These are phyloP conservation scores for Sakesphorus luctuosus DNA, from an alignment of 2,113 vertebrate genomes.

Conservation along the genomic window DNA sequence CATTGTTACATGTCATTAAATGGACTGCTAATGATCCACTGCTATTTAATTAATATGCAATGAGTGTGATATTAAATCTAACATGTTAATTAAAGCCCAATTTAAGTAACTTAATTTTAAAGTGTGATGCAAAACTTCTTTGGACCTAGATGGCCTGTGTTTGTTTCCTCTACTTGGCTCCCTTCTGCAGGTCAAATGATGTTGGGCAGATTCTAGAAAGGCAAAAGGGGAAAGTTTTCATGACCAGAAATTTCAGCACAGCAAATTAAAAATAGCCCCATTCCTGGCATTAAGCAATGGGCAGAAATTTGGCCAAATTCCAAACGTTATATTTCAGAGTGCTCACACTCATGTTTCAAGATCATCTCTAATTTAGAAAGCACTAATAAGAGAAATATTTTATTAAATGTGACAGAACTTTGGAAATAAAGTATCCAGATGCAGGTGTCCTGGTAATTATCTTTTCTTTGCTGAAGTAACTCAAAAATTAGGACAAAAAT, in stretches of 20 bases:
- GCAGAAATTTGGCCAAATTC: neutral
- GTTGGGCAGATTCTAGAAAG: neutral
- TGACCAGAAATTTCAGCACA: neutral
- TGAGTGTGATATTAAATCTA: conserved; percentile 74
- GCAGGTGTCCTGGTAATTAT: neutral
- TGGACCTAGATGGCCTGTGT: neutral
- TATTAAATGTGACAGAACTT: neutral
- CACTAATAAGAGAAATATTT: neutral
- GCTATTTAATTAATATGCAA: conserved; percentile 77
- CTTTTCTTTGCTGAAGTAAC: neutral
- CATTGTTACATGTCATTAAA: conserved; percentile 76
- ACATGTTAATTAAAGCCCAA: conserved; percentile 75
- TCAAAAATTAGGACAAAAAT: neutral
- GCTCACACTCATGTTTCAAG: neutral
- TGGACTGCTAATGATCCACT: conserved; percentile 74
- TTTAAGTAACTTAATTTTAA: conserved; percentile 74
- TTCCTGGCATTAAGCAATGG: neutral
- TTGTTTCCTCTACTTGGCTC: conserved; percentile 16
- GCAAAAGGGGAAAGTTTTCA: neutral
- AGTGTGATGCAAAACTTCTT: conserved; percentile 70
- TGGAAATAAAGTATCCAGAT: neutral
- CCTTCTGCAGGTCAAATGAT: neutral
- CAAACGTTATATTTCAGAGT: neutral
- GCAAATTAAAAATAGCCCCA: neutral
- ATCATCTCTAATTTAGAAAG: neutral